phyloP scores from a whole-genome alignment of 2,797 vertebrate genomes.

The Spizella passerina region DNA sequence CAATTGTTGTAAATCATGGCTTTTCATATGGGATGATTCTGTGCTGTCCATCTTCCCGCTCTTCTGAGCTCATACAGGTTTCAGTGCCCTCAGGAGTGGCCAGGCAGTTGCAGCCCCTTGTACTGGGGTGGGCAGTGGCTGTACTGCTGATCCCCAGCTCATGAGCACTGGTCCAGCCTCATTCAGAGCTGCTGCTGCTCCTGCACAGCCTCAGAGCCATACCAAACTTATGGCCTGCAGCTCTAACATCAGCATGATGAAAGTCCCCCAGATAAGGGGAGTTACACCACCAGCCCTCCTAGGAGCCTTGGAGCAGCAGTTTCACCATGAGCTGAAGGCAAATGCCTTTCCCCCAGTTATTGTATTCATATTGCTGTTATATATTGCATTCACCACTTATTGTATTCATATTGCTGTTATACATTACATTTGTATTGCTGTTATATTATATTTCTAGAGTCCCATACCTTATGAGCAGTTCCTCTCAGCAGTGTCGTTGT shows the following conservation, averaged over 20 bases:
- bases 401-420: no score
- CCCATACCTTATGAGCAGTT: no score
- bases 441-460: no score
- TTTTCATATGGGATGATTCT: neutral
- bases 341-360: neutral
- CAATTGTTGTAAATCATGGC: neutral
- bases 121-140: neutral
- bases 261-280: neutral
- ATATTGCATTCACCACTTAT: no score
- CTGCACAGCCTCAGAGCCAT: neutral
- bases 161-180: neutral
- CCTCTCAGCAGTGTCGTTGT: no score
- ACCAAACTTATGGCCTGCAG: neutral
- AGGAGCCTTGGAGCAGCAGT: neutral
- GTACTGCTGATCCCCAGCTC: neutral
- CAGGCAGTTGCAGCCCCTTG: neutral
- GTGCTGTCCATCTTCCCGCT: neutral
- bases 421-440: no score
- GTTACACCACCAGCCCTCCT: neutral
- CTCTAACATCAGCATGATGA: neutral
- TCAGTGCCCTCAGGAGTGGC: neutral
- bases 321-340: neutral
- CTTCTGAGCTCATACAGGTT: neutral
- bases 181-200: neutral
- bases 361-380: no score